Percentiles rank a stretch among this genome's conserved stretches.
Evolutionary conservation across 2,797 vertebrate species (phyloP).

Genomic region (Sciurus vulgaris): DNA sequence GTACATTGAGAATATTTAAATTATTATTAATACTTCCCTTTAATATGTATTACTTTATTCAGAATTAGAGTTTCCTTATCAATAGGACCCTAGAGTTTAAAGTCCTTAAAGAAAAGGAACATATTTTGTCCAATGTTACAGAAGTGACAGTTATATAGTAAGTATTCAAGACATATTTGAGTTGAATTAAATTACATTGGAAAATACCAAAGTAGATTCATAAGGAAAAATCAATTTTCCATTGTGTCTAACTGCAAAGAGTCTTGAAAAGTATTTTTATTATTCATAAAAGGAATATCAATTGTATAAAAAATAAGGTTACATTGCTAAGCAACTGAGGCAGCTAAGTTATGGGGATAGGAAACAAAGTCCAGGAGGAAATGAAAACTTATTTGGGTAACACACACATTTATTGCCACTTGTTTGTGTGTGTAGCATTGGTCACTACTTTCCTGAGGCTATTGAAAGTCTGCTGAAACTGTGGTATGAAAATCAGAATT

Average conservation of each 20-base stretch:
- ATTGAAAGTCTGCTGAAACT: background rate
- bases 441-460: background rate
- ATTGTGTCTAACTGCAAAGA: background rate
- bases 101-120: background rate
- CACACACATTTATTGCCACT: background rate
- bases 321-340: background rate
- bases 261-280: background rate
- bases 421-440: background rate
- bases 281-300: background rate
- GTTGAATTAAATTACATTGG: background rate
- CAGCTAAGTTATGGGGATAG: background rate
- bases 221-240: background rate
- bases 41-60: background rate
- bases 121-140: background rate
- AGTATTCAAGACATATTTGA: background rate
- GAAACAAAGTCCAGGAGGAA: background rate
- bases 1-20: conserved; percentile 59
- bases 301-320: background rate
- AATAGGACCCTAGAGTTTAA: background rate
- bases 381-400: background rate
- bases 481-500: background rate
- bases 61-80: background rate
- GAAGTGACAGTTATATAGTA: background rate
- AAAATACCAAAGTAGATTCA: background rate
- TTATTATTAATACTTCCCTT: background rate